Evolutionary conservation across 2,797 vertebrate species (phyloP).

Genomic region (Accipiter fasciatus): DNA sequence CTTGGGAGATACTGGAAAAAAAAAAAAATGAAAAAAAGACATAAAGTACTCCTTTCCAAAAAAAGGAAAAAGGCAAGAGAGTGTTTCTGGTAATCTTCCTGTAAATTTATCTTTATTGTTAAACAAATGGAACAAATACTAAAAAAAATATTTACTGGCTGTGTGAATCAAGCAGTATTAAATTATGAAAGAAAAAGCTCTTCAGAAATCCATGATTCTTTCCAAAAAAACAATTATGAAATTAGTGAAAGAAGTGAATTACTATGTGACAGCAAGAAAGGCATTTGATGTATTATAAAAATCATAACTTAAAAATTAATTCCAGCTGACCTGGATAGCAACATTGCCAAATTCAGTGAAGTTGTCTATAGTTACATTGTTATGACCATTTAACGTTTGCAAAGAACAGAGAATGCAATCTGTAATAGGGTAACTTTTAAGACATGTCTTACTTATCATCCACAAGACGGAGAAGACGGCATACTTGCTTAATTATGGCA

Average conservation of each 20-base stretch:
- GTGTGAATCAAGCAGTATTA: background rate
- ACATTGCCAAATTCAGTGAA: background rate
- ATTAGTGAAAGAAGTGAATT: slow-evolving; percentile 18
- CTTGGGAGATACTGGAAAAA: background rate
- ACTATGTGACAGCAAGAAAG: background rate
- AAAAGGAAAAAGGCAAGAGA: background rate
- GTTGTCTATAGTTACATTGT: background rate
- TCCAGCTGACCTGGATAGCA: background rate
- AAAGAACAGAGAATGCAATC: background rate
- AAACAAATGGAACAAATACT: background rate
- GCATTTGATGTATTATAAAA: background rate
- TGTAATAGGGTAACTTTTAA: background rate
- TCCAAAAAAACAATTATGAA: slow-evolving; percentile 28
- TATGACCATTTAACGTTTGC: background rate
- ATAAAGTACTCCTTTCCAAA: background rate
- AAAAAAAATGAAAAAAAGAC: slow-evolving; percentile 1
- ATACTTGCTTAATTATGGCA: background rate
- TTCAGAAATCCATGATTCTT: background rate
- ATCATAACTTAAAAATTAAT: slow-evolving; percentile 1
- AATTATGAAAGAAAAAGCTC: background rate
- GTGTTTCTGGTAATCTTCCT: background rate
- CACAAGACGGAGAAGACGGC: background rate
- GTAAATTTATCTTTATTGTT: slow-evolving; percentile 2
- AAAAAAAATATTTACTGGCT: background rate
- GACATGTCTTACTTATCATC: background rate